Conservation (phyloP, 1,140 invertebrate species). For the Physella acuta region DNA sequence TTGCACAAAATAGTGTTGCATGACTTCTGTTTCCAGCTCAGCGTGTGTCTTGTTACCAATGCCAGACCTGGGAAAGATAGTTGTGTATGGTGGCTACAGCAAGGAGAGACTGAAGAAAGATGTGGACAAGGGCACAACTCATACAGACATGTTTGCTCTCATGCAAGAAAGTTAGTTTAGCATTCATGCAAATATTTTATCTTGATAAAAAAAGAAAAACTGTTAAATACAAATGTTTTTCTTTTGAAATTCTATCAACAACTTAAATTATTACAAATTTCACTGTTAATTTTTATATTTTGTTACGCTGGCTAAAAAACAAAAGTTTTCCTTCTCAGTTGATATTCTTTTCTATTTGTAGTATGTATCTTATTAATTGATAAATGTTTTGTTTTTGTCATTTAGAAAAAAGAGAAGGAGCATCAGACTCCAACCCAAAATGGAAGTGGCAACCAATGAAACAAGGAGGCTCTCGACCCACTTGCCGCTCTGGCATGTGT, state of each 20-base stretch:
- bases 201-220: no score
- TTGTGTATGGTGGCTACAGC: conserved; percentile 87
- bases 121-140: conserved; percentile 77
- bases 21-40: conserved; percentile 64
- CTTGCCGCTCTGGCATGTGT: conserved; percentile 72
- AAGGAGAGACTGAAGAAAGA: conserved; percentile 78
- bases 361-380: no score
- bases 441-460: conserved; percentile 79
- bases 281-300: no score
- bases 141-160: conserved; percentile 81
- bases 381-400: no score
- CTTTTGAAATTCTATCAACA: no score
- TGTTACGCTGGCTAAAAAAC: no score
- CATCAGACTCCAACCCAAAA: conserved; percentile 58
- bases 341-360: no score
- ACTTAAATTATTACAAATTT: no score
- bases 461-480: conserved; percentile 68
- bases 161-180: conserved; percentile 67
- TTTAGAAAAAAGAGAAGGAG: conserved; percentile 39
- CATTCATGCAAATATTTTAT: no score
- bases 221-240: no score
- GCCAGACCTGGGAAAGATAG: conserved; percentile 66
- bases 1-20: no score
- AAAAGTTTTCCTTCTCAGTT: no score
- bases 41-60: conserved; percentile 72